Evolutionary conservation across 1,140 invertebrate genomes (phyloP).

Genomic region (Hylyphantes graminicola): DNA sequence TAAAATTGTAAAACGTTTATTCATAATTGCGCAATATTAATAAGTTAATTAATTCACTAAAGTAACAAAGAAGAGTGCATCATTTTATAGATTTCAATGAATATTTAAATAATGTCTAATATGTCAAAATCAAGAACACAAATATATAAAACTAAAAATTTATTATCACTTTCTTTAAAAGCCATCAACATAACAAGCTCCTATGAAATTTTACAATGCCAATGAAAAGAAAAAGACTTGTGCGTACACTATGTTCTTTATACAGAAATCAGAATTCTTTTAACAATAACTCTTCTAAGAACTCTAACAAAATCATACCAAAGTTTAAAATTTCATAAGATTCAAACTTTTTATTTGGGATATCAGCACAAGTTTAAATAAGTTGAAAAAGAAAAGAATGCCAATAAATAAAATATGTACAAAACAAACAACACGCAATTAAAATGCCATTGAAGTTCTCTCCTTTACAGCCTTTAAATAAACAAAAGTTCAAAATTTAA

Average conservation of each 20-base stretch:
- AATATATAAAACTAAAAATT: conserved; percentile 61
- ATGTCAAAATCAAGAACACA: conserved; percentile 13
- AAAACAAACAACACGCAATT: background rate
- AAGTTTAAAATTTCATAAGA: too few species aligned
- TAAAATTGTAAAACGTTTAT: too few species aligned
- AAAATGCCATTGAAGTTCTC: background rate
- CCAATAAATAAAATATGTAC: background rate
- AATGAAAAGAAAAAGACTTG: conserved; percentile 48
- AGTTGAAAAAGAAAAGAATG: background rate
- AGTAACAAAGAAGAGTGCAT: too few species aligned
- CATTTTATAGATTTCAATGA: too few species aligned
- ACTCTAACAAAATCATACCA: too few species aligned
- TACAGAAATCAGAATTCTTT: conserved; percentile 6
- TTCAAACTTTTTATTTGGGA: too few species aligned
- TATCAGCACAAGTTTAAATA: background rate
- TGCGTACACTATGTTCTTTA: conserved; percentile 48
- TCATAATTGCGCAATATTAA: too few species aligned
- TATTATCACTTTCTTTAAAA: conserved; percentile 58
- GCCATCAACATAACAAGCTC: conserved; percentile 58
- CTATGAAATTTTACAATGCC: conserved; percentile 61
- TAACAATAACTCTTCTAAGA: background rate
- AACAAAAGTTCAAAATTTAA: background rate
- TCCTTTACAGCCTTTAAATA: background rate
- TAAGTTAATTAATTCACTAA: too few species aligned
- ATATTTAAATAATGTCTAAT: background rate